Percentiles rank a stretch among this genome's conserved stretches.
These are phyloP conservation scores for Dinothrombium tinctorium DNA, from an alignment of 1,140 invertebrate species.

Conservation along the genomic window DNA sequence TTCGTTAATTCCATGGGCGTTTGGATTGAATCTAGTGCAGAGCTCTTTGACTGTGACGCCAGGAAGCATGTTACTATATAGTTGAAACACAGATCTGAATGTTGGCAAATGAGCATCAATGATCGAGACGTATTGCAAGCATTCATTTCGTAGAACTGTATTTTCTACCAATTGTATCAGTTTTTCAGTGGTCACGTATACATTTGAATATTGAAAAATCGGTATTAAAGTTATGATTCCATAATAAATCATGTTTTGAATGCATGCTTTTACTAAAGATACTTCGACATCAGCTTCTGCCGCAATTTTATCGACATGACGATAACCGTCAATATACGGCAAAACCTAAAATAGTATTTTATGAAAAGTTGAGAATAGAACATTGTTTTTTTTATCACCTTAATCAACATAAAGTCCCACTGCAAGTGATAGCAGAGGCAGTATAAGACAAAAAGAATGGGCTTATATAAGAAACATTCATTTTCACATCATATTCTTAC, in stretches of 20 bases:
- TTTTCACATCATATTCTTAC: conserved; percentile 15
- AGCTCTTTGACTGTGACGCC: conserved; percentile 61
- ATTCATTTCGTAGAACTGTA: conserved; percentile 41
- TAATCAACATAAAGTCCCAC: too few relatives aligned
- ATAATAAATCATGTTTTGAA: conserved; percentile 73
- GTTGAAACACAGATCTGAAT: conserved; percentile 48
- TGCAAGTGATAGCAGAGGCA: too few relatives aligned
- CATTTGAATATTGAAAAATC: conserved; percentile 78
- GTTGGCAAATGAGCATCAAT: conserved; percentile 29
- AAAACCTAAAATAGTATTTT: conserved; percentile 30
- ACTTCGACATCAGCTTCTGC: conserved; percentile 61
- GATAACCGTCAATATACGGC: conserved; percentile 71
- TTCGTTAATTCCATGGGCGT: conserved; percentile 31
- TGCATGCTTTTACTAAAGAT: conserved; percentile 73
- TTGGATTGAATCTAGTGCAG: conserved; percentile 50
- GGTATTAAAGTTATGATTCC: conserved; percentile 55
- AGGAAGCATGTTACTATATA: conserved; percentile 57
- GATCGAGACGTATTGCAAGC: conserved; percentile 42
- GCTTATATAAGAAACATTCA: not conserved
- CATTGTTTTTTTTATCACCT: too few relatives aligned
- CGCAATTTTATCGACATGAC: conserved; percentile 42
- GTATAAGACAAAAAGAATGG: not conserved
- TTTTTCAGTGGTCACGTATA: conserved; percentile 58
- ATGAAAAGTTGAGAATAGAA: not conserved
- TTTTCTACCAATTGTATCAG: conserved; percentile 34